Evolutionary conservation across 2,888 invertebrate species (phyloP).

Genomic region (Pristionchus entomophagus): DNA sequence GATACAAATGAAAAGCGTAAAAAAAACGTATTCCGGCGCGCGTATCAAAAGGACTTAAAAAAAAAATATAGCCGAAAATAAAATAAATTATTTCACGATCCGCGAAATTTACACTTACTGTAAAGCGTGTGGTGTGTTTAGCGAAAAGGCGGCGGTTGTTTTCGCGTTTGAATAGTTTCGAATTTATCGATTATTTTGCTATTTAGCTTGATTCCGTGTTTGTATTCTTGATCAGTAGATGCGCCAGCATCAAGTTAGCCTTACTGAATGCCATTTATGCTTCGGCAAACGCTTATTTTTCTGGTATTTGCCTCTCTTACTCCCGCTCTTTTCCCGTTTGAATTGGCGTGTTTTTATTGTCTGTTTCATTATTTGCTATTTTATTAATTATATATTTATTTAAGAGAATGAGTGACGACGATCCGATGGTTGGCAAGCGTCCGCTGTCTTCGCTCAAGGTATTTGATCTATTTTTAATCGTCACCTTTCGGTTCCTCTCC

Average conservation of each 20-base stretch:
- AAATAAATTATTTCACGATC: too few relatives aligned
- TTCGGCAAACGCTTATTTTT: neutral
- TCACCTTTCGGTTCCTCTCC: too few relatives aligned
- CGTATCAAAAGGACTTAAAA: too few relatives aligned
- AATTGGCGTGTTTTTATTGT: neutral
- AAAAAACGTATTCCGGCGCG: too few relatives aligned
- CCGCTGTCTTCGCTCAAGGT: constrained; percentile 42
- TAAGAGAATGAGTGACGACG: constrained; percentile 36
- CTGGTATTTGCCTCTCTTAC: neutral
- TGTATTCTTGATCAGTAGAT: neutral
- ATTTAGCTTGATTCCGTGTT: too few relatives aligned
- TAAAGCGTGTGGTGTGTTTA: neutral
- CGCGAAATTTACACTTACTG: too few relatives aligned
- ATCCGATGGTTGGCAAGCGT: constrained; percentile 45
- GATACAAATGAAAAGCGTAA: too few relatives aligned
- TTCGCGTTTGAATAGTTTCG: neutral
- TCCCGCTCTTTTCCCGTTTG: neutral
- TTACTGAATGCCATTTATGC: too few relatives aligned
- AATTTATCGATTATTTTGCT: neutral
- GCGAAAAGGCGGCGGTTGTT: neutral
- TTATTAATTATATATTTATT: neutral
- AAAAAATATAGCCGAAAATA: too few relatives aligned
- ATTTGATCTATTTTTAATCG: too few relatives aligned
- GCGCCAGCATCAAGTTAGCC: neutral
- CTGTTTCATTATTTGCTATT: neutral